Evolutionary conservation across 2,888 invertebrate genomes (phyloP).

Genomic region (Scrobipalpa atriplicella): DNA sequence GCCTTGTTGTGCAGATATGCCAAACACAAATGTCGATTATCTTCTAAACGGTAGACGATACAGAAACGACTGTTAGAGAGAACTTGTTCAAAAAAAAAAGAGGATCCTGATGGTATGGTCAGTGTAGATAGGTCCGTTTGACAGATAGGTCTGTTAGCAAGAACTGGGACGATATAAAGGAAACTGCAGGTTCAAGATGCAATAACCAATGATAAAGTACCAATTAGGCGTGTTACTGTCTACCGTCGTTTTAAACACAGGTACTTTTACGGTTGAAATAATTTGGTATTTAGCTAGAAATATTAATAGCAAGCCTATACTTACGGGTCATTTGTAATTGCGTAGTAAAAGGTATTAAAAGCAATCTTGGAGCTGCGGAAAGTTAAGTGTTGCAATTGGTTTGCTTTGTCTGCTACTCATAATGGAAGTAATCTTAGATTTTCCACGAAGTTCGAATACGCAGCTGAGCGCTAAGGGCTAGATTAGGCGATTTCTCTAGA

Average conservation of each 20-base stretch:
- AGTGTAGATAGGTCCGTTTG: no score
- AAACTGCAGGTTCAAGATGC: neutral
- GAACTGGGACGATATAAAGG: no score
- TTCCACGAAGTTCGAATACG: neutral
- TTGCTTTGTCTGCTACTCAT: conserved; percentile 24
- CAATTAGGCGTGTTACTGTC: neutral
- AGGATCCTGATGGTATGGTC: no score
- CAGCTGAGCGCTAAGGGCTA: neutral
- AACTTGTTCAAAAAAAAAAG: no score
- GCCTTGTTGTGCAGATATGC: no score
- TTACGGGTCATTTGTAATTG: conserved; percentile 54
- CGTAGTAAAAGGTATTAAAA: conserved; percentile 51
- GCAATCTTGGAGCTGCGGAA: conserved; percentile 33
- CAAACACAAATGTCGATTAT: no score
- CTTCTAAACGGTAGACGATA: no score
- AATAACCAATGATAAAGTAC: neutral
- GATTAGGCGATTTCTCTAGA: conserved; percentile 1
- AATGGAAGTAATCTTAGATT: conserved; percentile 16
- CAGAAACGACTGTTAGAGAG: no score
- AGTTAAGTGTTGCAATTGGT: conserved; percentile 35
- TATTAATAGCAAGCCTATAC: conserved; percentile 41
- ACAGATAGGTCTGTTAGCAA: no score
- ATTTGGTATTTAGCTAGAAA: conserved; percentile 48
- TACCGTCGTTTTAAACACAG: neutral
- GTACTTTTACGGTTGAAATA: conserved; percentile 23